Percentiles rank a stretch among this genome's conserved stretches.
Conservation (phyloP, 1,140 invertebrate genomes). For the Lethocerus indicus region DNA sequence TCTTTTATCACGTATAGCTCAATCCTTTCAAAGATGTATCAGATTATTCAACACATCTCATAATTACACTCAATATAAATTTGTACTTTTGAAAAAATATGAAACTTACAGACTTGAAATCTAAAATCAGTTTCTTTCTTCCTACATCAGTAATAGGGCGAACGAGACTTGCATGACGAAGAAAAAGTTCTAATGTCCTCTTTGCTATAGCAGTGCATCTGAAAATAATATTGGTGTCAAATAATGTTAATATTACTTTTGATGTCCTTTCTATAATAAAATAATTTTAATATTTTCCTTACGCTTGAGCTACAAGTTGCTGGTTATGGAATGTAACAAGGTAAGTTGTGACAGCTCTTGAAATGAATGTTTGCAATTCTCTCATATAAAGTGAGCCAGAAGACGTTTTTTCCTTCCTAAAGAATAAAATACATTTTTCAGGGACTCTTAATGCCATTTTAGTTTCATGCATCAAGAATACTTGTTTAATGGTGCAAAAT, state of each 20-base stretch:
- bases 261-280: background rate
- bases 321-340: conserved; percentile 53
- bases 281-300: conserved; percentile 18
- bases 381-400: conserved; percentile 78
- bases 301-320: conserved; percentile 44
- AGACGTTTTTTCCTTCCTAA: conserved; percentile 18
- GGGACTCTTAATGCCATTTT: too few species aligned
- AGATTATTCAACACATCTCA: too few species aligned
- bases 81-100: background rate
- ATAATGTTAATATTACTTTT: too few species aligned
- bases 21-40: too few species aligned
- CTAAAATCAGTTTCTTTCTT: conserved; percentile 57
- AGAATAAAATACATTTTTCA: conserved; percentile 18
- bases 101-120: conserved; percentile 49
- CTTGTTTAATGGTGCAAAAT: too few species aligned
- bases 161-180: conserved; percentile 68
- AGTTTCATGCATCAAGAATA: too few species aligned
- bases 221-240: conserved; percentile 20
- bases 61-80: too few species aligned
- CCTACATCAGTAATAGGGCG: conserved; percentile 65
- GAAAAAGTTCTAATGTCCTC: conserved; percentile 70
- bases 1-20: too few species aligned
- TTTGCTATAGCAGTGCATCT: conserved; percentile 49
- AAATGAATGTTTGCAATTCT: conserved; percentile 78
- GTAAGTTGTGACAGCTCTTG: conserved; percentile 54